A percentile compares a stretch with the other conserved stretches of the same genome.
These are phyloP conservation scores for Pseudococcus longispinus DNA, from an alignment of 2,888 invertebrate genomes.

Conservation along the genomic window DNA sequence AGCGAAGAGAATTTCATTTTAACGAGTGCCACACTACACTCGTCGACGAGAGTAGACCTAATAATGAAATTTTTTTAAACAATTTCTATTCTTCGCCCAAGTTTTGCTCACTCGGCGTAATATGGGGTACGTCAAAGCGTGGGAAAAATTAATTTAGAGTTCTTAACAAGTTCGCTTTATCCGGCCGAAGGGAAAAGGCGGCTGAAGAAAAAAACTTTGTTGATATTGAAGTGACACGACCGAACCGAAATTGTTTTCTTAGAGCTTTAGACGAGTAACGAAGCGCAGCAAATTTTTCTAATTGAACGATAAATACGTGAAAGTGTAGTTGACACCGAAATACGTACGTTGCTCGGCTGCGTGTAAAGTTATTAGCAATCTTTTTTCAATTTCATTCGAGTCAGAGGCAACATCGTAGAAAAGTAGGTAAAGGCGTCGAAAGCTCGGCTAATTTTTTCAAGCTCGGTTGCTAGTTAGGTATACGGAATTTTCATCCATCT, in stretches of 20 bases:
- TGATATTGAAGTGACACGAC: not conserved
- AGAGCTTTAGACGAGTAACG: not conserved
- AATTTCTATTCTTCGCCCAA: not conserved
- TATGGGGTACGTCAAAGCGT: not conserved
- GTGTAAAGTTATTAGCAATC: not conserved
- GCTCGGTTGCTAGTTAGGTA: not conserved
- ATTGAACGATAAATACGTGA: not conserved
- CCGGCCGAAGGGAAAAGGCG: not conserved
- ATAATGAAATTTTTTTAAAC: conserved; percentile 1
- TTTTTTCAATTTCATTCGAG: not conserved
- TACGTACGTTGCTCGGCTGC: not conserved
- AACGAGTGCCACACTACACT: not conserved
- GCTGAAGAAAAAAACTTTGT: not conserved
- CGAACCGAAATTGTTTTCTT: not conserved
- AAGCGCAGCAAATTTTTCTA: not conserved
- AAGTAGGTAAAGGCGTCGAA: not conserved
- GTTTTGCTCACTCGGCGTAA: not conserved
- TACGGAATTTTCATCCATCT: not conserved
- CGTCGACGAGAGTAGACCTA: not conserved
- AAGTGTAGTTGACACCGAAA: not conserved
- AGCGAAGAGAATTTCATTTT: not conserved
- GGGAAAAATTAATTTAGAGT: not conserved
- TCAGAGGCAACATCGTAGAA: not conserved
- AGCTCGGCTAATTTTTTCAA: not conserved
- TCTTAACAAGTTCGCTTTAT: not conserved